Conservation (phyloP, 1,140 invertebrate genomes). For the Ylistrum balloti region DNA sequence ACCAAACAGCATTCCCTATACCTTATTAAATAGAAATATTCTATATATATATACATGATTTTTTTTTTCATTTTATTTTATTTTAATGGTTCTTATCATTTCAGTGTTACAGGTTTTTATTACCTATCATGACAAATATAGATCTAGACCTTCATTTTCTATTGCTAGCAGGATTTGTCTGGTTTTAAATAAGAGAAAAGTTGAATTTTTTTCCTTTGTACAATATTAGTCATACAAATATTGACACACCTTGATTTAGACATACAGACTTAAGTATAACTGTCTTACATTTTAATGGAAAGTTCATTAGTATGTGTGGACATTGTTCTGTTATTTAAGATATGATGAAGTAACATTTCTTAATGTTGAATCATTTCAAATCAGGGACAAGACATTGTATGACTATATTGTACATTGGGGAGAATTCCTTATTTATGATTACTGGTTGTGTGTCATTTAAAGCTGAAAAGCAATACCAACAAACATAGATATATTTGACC, state of each 20-base stretch:
- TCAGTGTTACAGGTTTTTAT: not conserved
- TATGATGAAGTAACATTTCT: too few species aligned
- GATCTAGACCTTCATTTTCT: too few species aligned
- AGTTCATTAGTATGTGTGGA: too few species aligned
- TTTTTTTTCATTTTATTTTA: not conserved
- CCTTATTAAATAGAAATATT: not conserved
- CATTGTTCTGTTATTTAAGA: too few species aligned
- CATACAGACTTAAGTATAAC: too few species aligned
- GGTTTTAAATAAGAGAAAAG: not conserved
- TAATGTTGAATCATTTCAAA: too few species aligned
- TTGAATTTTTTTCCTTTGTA: too few species aligned
- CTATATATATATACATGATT: not conserved
- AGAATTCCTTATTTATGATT: not conserved
- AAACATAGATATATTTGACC: not conserved
- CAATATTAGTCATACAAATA: too few species aligned
- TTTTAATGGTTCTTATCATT: not conserved
- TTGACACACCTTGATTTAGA: not conserved
- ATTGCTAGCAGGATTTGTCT: constrained; percentile 18
- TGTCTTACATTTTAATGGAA: too few species aligned
- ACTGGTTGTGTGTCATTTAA: not conserved
- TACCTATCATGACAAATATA: too few species aligned
- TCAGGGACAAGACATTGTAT: too few species aligned
- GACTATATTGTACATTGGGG: too few species aligned
- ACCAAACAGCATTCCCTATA: constrained; percentile 22
- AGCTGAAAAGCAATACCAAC: not conserved